Evolutionary conservation across 2,113 vertebrate species (phyloP).

Genomic region (Vidua macroura): DNA sequence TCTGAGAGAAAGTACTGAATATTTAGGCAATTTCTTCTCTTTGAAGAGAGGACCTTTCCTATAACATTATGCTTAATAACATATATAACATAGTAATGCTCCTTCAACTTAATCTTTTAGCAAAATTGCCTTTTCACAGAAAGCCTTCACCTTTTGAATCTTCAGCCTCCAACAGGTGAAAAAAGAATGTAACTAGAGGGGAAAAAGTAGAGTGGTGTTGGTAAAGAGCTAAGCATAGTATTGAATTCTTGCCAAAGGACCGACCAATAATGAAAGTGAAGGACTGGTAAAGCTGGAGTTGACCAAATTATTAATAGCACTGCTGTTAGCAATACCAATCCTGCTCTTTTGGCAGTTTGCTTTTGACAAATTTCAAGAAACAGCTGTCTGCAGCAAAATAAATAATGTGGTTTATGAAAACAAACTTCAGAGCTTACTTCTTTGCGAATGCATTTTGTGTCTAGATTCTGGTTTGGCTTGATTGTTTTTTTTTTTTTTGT

Average conservation of each 20-base stretch:
- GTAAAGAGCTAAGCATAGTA: not conserved
- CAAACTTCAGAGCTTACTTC: not conserved
- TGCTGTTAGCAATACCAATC: not conserved
- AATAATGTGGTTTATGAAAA: not conserved
- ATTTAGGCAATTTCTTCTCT: not conserved
- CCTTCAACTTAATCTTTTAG: not conserved
- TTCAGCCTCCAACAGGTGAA: not conserved
- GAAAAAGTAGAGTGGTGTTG: not conserved
- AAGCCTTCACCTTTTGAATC: not conserved
- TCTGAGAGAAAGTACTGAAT: not conserved
- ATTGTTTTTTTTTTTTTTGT: not conserved
- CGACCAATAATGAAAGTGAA: not conserved
- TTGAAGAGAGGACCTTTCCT: not conserved
- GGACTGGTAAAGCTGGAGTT: not conserved
- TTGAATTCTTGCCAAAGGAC: not conserved
- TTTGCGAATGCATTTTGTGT: not conserved
- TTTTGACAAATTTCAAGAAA: not conserved
- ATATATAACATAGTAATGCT: not conserved
- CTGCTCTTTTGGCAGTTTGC: not conserved
- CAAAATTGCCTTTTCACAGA: not conserved
- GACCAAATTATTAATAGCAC: not conserved
- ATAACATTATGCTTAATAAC: not conserved
- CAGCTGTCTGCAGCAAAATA: not conserved
- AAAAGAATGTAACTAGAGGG: not conserved
- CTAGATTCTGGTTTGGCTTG: not conserved